phyloP scores from a whole-genome alignment of 1,140 invertebrate species.

The Uloborus diversus region DNA sequence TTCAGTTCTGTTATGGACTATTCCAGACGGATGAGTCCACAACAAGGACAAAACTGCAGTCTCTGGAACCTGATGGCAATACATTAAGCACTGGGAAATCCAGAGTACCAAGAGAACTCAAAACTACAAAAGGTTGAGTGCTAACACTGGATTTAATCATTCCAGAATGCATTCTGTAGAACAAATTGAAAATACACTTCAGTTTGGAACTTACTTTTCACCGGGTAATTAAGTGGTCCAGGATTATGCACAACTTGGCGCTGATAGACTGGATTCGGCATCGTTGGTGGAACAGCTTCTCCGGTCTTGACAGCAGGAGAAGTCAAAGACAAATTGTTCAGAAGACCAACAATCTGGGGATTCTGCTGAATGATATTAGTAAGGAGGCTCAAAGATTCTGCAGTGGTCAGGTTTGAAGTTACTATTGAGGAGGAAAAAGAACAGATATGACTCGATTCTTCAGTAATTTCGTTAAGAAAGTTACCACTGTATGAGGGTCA shows the following conservation, averaged over 20 bases:
- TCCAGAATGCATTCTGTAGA: too few species aligned
- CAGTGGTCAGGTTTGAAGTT: constrained; percentile 1
- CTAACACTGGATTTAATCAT: too few species aligned
- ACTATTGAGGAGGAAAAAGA: background rate
- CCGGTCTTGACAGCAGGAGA: constrained; percentile 1
- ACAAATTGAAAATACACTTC: too few species aligned
- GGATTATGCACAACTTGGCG: background rate
- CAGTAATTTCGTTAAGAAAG: too few species aligned
- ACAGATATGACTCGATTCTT: background rate
- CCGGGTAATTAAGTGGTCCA: background rate
- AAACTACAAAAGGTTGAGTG: too few species aligned
- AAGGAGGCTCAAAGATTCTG: constrained; percentile 38
- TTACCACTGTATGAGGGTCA: too few species aligned
- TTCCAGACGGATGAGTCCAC: too few species aligned
- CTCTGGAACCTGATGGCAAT: too few species aligned
- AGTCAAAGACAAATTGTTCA: constrained; percentile 17
- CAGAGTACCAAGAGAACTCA: too few species aligned
- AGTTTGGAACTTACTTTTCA: constrained; percentile 8
- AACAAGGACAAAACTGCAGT: too few species aligned
- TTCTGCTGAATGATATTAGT: constrained; percentile 44
- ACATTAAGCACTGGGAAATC: too few species aligned
- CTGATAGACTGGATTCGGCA: background rate
- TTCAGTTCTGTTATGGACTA: too few species aligned
- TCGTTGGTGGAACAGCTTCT: background rate
- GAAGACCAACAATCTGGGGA: constrained; percentile 30